These are phyloP conservation scores for Carollia perspicillata DNA, from an alignment of 2,113 vertebrate genomes.

Conservation along the genomic window DNA sequence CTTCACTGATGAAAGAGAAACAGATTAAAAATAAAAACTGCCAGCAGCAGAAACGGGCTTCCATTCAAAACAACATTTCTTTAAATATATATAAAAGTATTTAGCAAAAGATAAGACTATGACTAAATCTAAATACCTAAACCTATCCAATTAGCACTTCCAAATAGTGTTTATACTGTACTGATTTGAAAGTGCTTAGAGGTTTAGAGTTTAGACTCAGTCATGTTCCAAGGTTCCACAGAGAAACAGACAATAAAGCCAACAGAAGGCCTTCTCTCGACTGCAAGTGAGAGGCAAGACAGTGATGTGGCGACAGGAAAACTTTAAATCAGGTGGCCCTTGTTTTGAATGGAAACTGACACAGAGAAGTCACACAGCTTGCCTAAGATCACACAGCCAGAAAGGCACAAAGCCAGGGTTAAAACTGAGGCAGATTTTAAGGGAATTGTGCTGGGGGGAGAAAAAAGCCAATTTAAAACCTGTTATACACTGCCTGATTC, in stretches of 20 bases:
- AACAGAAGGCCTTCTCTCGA: neutral
- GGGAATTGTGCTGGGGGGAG: neutral
- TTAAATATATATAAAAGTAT: neutral
- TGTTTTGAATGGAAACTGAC: neutral
- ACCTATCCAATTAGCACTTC: neutral
- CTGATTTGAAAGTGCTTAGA: neutral
- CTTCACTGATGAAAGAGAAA: neutral
- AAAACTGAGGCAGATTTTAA: neutral
- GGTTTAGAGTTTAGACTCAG: neutral
- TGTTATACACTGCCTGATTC: too few relatives aligned
- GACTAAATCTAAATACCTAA: slow-evolving; percentile 16
- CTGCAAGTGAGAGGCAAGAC: neutral
- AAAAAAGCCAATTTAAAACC: neutral
- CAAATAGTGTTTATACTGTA: neutral
- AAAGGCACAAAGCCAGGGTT: neutral
- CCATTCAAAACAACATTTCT: slow-evolving; percentile 1
- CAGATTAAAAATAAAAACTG: neutral
- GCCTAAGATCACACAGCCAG: neutral
- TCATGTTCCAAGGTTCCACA: neutral
- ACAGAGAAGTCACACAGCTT: neutral
- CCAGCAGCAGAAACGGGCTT: neutral
- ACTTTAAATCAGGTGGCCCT: rapidly evolving
- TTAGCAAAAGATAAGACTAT: neutral
- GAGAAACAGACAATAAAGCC: neutral
- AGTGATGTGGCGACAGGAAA: neutral